A percentile compares a stretch with the other conserved stretches of the same genome.
phyloP scores from a whole-genome alignment of 2,888 invertebrate genomes.

The Eristalis pertinax region DNA sequence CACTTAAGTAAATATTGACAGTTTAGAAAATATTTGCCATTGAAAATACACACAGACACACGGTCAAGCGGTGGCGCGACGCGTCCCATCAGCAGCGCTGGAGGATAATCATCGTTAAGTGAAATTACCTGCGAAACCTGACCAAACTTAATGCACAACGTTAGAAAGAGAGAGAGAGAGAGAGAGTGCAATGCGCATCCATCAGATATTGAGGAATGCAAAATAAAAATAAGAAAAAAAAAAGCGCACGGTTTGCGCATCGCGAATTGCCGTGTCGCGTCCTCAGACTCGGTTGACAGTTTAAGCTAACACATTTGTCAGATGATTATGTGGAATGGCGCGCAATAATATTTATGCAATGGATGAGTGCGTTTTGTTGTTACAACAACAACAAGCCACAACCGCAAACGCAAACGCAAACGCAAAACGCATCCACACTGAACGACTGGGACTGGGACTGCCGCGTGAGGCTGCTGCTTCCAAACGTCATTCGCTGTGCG shows the following conservation, averaged over 20 bases:
- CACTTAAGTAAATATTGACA: conserved; percentile 70
- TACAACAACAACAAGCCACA: conserved; percentile 54
- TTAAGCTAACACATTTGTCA: conserved; percentile 70
- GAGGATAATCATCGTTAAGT: conserved; percentile 66
- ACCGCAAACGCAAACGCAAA: no score
- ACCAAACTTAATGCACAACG: conserved; percentile 38
- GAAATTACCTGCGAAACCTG: conserved; percentile 68
- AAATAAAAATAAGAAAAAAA: background rate
- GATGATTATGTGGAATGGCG: conserved; percentile 55
- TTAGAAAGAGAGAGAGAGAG: background rate
- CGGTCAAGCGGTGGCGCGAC: conserved; percentile 5
- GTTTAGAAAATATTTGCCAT: conserved; percentile 69
- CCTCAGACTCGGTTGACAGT: conserved; percentile 66
- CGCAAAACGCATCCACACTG: no score
- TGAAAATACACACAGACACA: conserved; percentile 35
- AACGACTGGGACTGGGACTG: background rate
- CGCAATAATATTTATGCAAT: conserved; percentile 69
- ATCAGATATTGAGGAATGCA: conserved; percentile 50
- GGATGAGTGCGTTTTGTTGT: conserved; percentile 72
- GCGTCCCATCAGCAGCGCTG: background rate
- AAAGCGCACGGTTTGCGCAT: conserved; percentile 54
- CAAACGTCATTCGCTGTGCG: conserved; percentile 35
- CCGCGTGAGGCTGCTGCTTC: conserved; percentile 40
- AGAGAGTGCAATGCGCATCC: conserved; percentile 1
- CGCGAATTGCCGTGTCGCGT: conserved; percentile 44